A percentile compares a stretch with the other conserved stretches of the same genome.
Evolutionary conservation across 2,797 vertebrate species (phyloP).

Genomic region (Margarornis squamiger): DNA sequence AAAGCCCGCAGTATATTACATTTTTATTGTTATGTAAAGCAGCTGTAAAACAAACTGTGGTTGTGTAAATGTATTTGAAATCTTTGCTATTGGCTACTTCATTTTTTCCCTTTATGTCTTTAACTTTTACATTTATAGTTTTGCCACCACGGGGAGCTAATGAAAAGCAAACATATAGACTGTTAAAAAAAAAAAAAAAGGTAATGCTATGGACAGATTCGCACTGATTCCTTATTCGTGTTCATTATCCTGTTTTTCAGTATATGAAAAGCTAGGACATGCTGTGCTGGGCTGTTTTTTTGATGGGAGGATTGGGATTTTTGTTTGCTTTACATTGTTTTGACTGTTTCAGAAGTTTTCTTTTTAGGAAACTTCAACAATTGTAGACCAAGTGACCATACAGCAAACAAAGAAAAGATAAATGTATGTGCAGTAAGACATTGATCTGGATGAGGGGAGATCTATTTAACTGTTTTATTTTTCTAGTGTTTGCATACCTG

Average conservation of each 20-base stretch:
- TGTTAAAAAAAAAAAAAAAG: neutral
- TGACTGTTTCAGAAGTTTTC: neutral
- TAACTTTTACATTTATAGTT: neutral
- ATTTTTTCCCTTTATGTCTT: neutral
- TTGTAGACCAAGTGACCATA: neutral
- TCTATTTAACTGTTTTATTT: neutral
- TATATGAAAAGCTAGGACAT: neutral
- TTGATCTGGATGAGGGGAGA: neutral
- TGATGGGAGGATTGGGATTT: neutral
- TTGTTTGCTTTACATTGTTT: neutral
- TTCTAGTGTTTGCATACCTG: neutral
- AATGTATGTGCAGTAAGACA: neutral
- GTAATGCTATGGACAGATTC: neutral
- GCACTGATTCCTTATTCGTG: neutral
- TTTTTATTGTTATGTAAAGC: conserved; percentile 57
- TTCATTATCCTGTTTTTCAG: conserved; percentile 19
- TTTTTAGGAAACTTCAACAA: neutral
- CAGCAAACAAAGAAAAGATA: neutral
- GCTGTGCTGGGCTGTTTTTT: neutral
- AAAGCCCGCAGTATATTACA: conserved; percentile 3
- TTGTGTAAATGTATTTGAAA: conserved; percentile 12
- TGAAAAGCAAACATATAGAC: conserved; percentile 23
- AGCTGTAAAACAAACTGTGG: conserved; percentile 10
- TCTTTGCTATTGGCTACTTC: conserved; percentile 35
- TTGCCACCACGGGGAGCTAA: conserved; percentile 37